Conservation (phyloP, 2,888 invertebrate genomes). For the Dione vanillae region DNA sequence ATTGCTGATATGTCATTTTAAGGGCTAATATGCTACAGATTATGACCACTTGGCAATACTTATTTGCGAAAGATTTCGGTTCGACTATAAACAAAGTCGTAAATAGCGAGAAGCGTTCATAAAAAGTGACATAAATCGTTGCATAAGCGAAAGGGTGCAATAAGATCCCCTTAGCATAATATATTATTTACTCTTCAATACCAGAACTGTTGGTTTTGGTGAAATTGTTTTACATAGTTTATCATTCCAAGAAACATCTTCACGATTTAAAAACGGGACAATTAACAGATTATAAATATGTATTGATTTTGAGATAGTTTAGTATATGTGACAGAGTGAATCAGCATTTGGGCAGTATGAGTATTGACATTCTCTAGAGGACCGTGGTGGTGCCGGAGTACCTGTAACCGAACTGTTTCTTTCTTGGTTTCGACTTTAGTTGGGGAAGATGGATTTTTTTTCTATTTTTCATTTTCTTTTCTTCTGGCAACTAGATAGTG, state of each 20-base stretch:
- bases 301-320: no score
- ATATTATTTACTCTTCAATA: slow-evolving; percentile 79
- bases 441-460: no score
- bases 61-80: slow-evolving; percentile 53
- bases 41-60: slow-evolving; percentile 29
- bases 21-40: slow-evolving; percentile 8
- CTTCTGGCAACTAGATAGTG: no score
- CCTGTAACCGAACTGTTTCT: no score
- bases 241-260: slow-evolving; percentile 25
- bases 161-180: slow-evolving; percentile 72
- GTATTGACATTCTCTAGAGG: no score
- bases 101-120: slow-evolving; percentile 61
- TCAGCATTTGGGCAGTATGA: no score
- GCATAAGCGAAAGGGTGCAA: slow-evolving; percentile 78
- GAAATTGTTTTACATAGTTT: slow-evolving; percentile 25
- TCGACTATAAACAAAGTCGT: slow-evolving; percentile 67
- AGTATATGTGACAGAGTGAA: neutral
- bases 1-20: neutral
- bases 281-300: neutral
- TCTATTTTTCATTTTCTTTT: no score
- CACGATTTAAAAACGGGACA: neutral
- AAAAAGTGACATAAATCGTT: slow-evolving; percentile 79
- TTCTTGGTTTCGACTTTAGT: no score
- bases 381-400: no score
- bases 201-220: slow-evolving; percentile 60